phyloP scores from a whole-genome alignment of 2,888 invertebrate genomes.

The Orthonychiurus folsomi region DNA sequence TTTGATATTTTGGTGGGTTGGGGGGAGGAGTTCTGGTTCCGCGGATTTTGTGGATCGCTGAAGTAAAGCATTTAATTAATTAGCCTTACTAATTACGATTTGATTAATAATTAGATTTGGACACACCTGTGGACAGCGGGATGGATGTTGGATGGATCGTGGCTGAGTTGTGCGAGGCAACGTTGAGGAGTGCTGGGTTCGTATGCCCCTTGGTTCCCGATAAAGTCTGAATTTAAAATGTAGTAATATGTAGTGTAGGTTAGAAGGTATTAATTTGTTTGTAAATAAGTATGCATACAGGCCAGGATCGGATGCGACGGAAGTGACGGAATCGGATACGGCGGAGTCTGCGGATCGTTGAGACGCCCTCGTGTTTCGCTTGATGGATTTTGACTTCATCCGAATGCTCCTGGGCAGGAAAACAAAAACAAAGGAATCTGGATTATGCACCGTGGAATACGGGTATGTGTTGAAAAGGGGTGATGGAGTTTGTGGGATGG shows the following conservation, averaged over 20 bases:
- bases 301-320: slow-evolving; percentile 38
- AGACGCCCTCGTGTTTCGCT: slow-evolving; percentile 52
- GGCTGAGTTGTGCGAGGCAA: slow-evolving; percentile 32
- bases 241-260: background rate
- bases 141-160: slow-evolving; percentile 17
- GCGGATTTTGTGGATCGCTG: slow-evolving; percentile 38
- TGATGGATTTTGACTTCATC: slow-evolving; percentile 44
- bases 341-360: slow-evolving; percentile 58
- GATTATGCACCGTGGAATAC: background rate
- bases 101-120: background rate
- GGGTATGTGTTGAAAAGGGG: background rate
- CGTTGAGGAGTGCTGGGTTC: slow-evolving; percentile 21
- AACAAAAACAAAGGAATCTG: background rate
- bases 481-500: slow-evolving; percentile 1
- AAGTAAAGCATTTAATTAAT: background rate
- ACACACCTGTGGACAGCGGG: background rate
- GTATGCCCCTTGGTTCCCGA: background rate
- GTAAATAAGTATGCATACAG: slow-evolving; percentile 17
- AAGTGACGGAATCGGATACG: slow-evolving; percentile 42
- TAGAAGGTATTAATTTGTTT: slow-evolving; percentile 10
- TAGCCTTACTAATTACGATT: no score
- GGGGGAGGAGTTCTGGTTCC: slow-evolving; percentile 29
- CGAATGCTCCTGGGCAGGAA: slow-evolving; percentile 23
- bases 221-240: background rate
- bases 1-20: slow-evolving; percentile 27